Conservation (phyloP, 2,888 invertebrate genomes). For the Timema podura region DNA sequence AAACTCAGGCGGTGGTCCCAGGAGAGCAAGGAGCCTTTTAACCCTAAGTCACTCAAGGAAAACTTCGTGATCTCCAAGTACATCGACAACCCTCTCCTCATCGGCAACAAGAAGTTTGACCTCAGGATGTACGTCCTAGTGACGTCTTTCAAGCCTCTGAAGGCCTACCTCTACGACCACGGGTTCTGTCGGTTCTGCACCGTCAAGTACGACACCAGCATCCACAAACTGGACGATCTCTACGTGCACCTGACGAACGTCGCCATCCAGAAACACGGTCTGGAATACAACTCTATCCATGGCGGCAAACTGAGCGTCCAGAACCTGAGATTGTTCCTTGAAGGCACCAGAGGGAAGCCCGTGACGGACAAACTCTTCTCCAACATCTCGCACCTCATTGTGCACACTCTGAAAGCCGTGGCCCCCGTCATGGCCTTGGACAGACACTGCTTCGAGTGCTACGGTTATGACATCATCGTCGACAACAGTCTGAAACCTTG, state of each 20-base stretch:
- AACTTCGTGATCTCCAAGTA: constrained; percentile 94
- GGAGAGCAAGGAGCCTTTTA: constrained; percentile 80
- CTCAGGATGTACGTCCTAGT: constrained; percentile 87
- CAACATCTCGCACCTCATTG: constrained; percentile 83
- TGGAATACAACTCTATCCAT: constrained; percentile 89
- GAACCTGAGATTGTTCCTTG: constrained; percentile 82
- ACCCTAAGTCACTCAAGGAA: constrained; percentile 80
- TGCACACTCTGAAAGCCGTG: constrained; percentile 90
- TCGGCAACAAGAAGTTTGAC: constrained; percentile 95
- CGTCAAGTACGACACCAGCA: constrained; percentile 87
- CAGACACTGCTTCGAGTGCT: constrained; percentile 88
- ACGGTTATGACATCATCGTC: constrained; percentile 94
- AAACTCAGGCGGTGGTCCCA: constrained; percentile 88
- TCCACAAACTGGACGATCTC: constrained; percentile 84
- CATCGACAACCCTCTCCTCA: constrained; percentile 89
- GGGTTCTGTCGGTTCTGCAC: constrained; percentile 97
- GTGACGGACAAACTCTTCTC: constrained; percentile 85
- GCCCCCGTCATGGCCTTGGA: constrained; percentile 91
- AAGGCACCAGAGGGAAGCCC: constrained; percentile 83
- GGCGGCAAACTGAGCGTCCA: constrained; percentile 94
- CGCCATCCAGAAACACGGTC: constrained; percentile 95
- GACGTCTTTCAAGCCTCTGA: constrained; percentile 87
- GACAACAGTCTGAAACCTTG: constrained; percentile 92
- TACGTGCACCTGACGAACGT: constrained; percentile 95
- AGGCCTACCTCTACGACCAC: constrained; percentile 86